Evolutionary conservation across 2,888 invertebrate species (phyloP).

Genomic region (Eubasilissa splendida): DNA sequence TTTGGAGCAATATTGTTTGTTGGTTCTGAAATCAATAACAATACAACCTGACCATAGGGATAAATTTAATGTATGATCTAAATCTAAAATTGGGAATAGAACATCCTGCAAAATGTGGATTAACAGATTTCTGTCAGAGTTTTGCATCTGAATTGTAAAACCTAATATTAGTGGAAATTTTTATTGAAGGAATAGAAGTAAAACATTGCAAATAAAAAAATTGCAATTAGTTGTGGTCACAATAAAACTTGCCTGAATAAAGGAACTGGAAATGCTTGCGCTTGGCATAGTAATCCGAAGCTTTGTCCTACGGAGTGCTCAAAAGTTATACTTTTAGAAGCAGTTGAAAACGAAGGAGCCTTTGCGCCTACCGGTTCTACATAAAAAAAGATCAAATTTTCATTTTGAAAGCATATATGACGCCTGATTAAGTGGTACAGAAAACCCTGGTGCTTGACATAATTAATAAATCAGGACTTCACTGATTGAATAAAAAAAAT

Average conservation of each 20-base stretch:
- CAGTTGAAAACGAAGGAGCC: constrained; percentile 70
- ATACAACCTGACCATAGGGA: background rate
- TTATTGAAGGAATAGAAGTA: too few relatives aligned
- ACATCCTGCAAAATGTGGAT: constrained; percentile 22
- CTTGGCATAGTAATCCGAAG: constrained; percentile 78
- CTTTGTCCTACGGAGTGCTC: constrained; percentile 62
- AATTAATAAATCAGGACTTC: too few relatives aligned
- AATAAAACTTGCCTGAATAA: constrained; percentile 70
- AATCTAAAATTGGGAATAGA: constrained; percentile 1
- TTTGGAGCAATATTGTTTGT: constrained; percentile 77
- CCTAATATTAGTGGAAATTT: too few relatives aligned
- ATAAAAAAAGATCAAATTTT: constrained; percentile 33
- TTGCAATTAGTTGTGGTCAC: background rate
- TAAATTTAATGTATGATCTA: background rate
- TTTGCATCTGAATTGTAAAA: too few relatives aligned
- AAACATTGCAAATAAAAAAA: background rate
- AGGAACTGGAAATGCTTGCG: constrained; percentile 81
- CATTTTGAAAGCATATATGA: too few relatives aligned
- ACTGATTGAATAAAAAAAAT: too few relatives aligned
- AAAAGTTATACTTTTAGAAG: constrained; percentile 63
- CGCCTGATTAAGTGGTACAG: too few relatives aligned
- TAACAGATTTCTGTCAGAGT: too few relatives aligned
- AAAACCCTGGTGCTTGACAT: too few relatives aligned
- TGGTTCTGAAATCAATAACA: constrained; percentile 64
- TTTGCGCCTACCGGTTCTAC: constrained; percentile 75